Conservation (phyloP, 2,888 invertebrate species). For the Leistus spinibarbis region DNA sequence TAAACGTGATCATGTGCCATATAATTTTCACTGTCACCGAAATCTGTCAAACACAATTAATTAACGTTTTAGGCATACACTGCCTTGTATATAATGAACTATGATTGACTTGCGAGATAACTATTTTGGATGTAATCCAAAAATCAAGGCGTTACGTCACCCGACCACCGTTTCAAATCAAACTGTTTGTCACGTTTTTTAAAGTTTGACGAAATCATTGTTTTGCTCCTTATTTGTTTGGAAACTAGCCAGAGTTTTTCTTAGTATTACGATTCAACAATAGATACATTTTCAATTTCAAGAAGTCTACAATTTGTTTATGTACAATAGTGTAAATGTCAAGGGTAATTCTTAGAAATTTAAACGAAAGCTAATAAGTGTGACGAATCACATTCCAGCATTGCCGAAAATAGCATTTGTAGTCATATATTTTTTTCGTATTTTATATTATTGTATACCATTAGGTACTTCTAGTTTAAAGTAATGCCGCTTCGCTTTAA, state of each 20-base stretch:
- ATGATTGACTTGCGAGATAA: constrained; percentile 2
- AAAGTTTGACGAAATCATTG: not conserved
- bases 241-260: not conserved
- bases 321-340: constrained; percentile 11
- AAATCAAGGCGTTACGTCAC: not conserved
- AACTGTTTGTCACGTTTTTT: not conserved
- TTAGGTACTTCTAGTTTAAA: no score
- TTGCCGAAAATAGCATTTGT: constrained; percentile 16
- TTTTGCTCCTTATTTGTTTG: not conserved
- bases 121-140: constrained; percentile 7
- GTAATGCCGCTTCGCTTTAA: no score
- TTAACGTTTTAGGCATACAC: not conserved
- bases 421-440: no score
- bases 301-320: constrained; percentile 13
- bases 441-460: no score
- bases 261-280: constrained; percentile 4
- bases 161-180: not conserved
- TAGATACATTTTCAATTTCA: constrained; percentile 21
- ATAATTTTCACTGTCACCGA: constrained; percentile 25
- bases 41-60: constrained; percentile 23
- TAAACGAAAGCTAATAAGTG: not conserved
- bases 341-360: constrained; percentile 12
- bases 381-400: not conserved
- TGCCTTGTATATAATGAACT: constrained; percentile 5
- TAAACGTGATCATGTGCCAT: not conserved